phyloP scores from a whole-genome alignment of 2,113 vertebrate species.

The Rhinopithecus roxellana region DNA sequence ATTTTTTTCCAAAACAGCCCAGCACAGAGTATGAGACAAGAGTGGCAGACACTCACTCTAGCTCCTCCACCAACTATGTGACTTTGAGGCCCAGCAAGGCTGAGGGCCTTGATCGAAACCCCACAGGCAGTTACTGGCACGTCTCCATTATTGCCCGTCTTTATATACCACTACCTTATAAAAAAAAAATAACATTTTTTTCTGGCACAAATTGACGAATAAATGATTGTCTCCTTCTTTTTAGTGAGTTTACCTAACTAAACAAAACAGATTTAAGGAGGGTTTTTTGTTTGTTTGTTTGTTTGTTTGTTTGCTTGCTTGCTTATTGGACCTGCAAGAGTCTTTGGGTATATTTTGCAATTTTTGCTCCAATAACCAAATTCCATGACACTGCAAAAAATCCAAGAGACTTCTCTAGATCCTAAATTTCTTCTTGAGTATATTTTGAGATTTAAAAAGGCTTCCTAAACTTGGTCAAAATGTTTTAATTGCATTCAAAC shows the following conservation, averaged over 20 bases:
- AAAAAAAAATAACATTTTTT: background rate
- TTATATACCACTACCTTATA: background rate
- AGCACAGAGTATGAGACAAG: background rate
- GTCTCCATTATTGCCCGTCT: background rate
- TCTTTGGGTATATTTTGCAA: background rate
- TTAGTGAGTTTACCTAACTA: background rate
- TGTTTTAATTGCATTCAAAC: constrained; percentile 6
- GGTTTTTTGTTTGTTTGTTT: background rate
- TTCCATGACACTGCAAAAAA: background rate
- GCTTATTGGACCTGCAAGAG: background rate
- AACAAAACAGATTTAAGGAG: constrained; percentile 30
- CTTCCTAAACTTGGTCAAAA: constrained; percentile 31
- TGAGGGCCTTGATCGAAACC: background rate
- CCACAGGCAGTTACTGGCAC: background rate
- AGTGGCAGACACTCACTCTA: background rate
- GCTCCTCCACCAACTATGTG: background rate
- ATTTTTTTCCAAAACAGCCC: background rate
- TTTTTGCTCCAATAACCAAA: constrained; percentile 23
- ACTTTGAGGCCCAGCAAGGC: background rate
- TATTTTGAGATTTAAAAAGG: constrained; percentile 16
- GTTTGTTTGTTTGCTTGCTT: background rate
- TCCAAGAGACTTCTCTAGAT: background rate
- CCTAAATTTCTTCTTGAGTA: background rate
- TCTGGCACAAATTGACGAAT: constrained; percentile 21
- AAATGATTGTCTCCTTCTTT: background rate